A percentile compares a stretch with the other conserved stretches of the same genome.
These are phyloP conservation scores for Micronisus gabar DNA, from an alignment of 2,113 vertebrate species.

Conservation along the genomic window DNA sequence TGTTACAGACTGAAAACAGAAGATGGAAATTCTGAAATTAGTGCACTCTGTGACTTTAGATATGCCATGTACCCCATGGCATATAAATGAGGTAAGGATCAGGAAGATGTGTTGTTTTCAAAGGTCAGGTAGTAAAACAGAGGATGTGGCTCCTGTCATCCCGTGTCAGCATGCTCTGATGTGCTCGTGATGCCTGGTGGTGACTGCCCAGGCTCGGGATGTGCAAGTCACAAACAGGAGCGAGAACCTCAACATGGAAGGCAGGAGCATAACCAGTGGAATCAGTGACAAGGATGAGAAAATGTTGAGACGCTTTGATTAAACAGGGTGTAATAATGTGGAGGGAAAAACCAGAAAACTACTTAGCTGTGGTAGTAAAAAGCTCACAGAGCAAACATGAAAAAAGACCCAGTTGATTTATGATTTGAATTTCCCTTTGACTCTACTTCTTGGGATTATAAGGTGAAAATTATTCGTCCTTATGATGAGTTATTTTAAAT, in stretches of 20 bases:
- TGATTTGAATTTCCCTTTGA: neutral
- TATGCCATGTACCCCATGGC: neutral
- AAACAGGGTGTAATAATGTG: neutral
- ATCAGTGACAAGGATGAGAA: neutral
- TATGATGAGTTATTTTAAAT: neutral
- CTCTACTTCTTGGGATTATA: neutral
- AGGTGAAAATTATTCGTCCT: neutral
- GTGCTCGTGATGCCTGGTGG: neutral
- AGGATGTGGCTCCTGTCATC: neutral
- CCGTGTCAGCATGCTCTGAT: accelerated
- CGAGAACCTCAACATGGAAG: neutral
- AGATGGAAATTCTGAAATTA: neutral
- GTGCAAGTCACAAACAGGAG: neutral
- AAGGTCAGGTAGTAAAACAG: neutral
- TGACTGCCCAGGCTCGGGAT: neutral
- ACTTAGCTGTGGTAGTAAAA: neutral
- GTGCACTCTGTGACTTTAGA: neutral
- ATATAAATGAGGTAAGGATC: neutral
- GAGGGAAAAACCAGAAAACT: neutral
- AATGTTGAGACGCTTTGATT: neutral
- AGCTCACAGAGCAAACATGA: neutral
- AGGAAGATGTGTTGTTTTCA: neutral
- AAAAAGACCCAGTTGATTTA: neutral
- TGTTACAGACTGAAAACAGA: neutral
- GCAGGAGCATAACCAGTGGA: neutral